Percentiles rank a stretch among this genome's conserved stretches.
Conservation (phyloP, 2,797 vertebrate species). For the Zalophus californianus region DNA sequence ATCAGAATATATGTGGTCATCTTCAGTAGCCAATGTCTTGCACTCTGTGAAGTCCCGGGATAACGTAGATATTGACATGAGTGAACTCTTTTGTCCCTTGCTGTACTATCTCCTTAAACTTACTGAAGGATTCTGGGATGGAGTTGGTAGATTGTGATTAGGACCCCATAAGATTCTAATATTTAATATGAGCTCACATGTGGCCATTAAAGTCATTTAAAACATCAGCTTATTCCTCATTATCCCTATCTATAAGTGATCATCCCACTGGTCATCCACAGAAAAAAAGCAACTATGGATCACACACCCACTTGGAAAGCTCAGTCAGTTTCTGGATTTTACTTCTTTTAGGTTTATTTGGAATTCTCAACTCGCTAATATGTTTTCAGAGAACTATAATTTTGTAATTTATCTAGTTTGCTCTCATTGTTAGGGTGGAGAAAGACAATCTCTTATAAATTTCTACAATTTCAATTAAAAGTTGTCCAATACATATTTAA, state of each 20-base stretch:
- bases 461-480: neutral
- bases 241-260: neutral
- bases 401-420: neutral
- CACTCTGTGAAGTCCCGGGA: neutral
- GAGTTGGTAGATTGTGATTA: neutral
- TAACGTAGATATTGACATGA: neutral
- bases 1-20: neutral
- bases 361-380: neutral
- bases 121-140: neutral
- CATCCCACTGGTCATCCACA: neutral
- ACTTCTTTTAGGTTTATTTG: neutral
- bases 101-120: neutral
- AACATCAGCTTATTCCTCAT: neutral
- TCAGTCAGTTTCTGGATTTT: neutral
- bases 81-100: neutral
- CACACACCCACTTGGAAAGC: fast-evolving
- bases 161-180: neutral
- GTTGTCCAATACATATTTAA: neutral
- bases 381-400: neutral
- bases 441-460: neutral
- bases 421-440: neutral
- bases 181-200: neutral
- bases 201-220: neutral
- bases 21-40: neutral
- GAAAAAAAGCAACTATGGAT: neutral